A percentile compares a stretch with the other conserved stretches of the same genome.
phyloP scores from a whole-genome alignment of 2,113 vertebrate genomes.

The Lagopus muta region DNA sequence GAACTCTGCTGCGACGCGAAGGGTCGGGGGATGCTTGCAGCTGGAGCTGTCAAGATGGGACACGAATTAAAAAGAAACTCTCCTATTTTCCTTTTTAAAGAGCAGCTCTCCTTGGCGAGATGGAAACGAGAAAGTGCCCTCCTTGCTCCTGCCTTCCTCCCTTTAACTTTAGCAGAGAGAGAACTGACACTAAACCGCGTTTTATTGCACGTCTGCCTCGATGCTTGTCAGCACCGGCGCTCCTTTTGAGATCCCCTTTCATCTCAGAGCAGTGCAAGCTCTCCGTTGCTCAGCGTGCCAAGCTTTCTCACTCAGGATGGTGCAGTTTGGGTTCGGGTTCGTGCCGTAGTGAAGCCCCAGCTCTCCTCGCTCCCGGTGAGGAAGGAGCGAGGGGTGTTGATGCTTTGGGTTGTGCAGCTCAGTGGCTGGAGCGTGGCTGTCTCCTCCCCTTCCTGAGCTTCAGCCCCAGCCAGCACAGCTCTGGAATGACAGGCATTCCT shows the following conservation, averaged over 20 bases:
- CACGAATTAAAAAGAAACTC: fast-evolving
- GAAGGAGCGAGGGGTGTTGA: constrained; percentile 70
- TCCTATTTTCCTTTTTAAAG: background rate
- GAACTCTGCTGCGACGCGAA: background rate
- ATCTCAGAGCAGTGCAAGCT: background rate
- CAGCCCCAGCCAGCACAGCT: constrained; percentile 75
- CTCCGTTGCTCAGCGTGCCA: fast-evolving
- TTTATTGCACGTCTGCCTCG: background rate
- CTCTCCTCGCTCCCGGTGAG: background rate
- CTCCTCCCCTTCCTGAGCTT: constrained; percentile 84
- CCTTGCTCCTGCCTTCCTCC: background rate
- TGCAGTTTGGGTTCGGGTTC: background rate
- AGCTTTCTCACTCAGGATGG: background rate
- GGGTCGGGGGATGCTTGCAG: background rate
- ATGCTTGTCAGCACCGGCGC: background rate
- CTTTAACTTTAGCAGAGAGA: background rate
- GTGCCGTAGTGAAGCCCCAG: background rate
- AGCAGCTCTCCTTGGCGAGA: background rate
- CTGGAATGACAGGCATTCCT: constrained; percentile 95
- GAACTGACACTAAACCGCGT: background rate
- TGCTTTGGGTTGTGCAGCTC: constrained; percentile 55
- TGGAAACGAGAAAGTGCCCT: fast-evolving
- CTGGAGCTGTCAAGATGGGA: background rate
- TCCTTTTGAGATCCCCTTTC: background rate
- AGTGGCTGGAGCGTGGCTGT: constrained; percentile 56